phyloP scores from a whole-genome alignment of 2,113 vertebrate genomes.

The Toxostoma redivivum region DNA sequence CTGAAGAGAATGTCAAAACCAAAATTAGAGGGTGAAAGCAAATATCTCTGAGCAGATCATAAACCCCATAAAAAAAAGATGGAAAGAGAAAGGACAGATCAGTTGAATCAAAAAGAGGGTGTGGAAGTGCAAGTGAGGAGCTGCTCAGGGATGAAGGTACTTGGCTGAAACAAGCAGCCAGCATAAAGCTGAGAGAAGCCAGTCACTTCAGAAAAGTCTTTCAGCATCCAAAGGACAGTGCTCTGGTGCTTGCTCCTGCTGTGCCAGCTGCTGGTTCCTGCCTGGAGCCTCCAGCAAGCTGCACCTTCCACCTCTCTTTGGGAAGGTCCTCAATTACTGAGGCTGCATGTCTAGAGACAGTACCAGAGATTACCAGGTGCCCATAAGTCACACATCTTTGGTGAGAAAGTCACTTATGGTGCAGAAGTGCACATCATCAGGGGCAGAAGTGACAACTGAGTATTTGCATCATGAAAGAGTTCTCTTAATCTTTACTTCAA shows the following conservation, averaged over 20 bases:
- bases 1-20: neutral
- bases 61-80: neutral
- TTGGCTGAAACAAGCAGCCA: neutral
- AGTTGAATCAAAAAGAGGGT: neutral
- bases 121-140: neutral
- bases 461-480: neutral
- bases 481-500: neutral
- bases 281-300: neutral
- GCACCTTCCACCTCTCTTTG: neutral
- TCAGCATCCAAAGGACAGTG: neutral
- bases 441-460: neutral
- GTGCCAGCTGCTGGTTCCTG: neutral
- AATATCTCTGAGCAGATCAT: neutral
- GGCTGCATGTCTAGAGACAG: neutral
- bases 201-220: neutral
- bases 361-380: neutral
- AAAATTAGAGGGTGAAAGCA: neutral
- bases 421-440: neutral
- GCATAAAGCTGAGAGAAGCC: neutral
- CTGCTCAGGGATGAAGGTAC: neutral
- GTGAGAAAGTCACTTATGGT: neutral
- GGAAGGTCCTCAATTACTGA: accelerated
- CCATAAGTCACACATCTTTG: neutral
- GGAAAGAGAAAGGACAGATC: neutral
- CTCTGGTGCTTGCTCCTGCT: neutral